Evolutionary conservation across 2,888 invertebrate species (phyloP).

Genomic region (Frankliniella intonsa): DNA sequence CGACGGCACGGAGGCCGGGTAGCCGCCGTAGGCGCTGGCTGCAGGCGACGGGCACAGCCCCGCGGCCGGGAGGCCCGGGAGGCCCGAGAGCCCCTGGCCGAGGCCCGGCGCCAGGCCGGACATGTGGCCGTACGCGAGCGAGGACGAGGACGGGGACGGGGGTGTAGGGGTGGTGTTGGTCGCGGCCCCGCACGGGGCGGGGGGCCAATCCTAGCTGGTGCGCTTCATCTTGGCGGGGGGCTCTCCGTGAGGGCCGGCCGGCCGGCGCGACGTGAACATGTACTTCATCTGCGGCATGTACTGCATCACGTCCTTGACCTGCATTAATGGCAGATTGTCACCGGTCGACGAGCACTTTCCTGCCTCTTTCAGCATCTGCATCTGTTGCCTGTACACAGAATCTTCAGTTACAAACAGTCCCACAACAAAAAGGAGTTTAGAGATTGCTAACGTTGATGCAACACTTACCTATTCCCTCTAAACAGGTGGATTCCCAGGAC

Average conservation of each 20-base stretch:
- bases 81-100: not conserved
- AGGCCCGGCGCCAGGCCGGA: not conserved
- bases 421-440: not conserved
- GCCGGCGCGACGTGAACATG: slow-evolving; percentile 59
- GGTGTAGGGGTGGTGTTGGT: not conserved
- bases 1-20: not conserved
- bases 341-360: slow-evolving; percentile 66
- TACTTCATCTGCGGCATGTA: slow-evolving; percentile 85
- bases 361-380: slow-evolving; percentile 68
- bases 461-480: slow-evolving; percentile 74
- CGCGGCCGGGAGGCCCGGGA: not conserved
- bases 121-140: not conserved
- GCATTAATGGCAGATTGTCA: slow-evolving; percentile 72
- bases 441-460: slow-evolving; percentile 1
- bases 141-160: not conserved
- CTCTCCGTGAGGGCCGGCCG: slow-evolving; percentile 46
- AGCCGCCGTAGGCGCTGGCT: not conserved
- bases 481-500: slow-evolving; percentile 74
- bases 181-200: slow-evolving; percentile 29
- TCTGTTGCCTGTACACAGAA: slow-evolving; percentile 57
- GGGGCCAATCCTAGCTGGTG: slow-evolving; percentile 58
- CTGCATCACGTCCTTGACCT: slow-evolving; percentile 76
- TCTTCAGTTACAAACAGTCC: slow-evolving; percentile 28
- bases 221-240: slow-evolving; percentile 52
- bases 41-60: slow-evolving; percentile 11